Percentiles rank a stretch among this genome's conserved stretches.
These are phyloP conservation scores for Diacarnus erythraeanus DNA, from an alignment of 37 sponge, comb jelly and placozoan genomes.

Conservation along the genomic window DNA sequence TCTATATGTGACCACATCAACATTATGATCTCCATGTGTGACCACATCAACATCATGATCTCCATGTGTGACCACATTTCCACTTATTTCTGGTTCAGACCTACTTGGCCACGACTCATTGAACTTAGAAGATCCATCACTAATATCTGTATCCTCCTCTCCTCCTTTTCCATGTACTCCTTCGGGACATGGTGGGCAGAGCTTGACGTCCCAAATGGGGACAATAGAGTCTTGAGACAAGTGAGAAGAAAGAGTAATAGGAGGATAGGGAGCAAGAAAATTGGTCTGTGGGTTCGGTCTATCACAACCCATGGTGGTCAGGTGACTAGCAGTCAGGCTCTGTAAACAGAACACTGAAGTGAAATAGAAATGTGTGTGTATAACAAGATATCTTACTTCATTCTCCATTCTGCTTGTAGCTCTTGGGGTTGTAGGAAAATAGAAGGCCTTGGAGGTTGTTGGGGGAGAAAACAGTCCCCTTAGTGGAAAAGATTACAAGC, in stretches of 20 bases:
- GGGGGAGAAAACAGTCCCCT: neutral
- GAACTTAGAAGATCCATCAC: slow-evolving; percentile 14
- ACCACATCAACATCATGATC: neutral
- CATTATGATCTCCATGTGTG: neutral
- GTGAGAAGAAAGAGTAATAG: too few species aligned
- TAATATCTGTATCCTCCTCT: neutral
- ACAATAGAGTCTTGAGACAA: neutral
- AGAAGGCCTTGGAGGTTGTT: neutral
- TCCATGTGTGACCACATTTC: neutral
- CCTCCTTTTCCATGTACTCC: neutral
- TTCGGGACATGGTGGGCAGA: neutral
- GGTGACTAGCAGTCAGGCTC: too few species aligned
- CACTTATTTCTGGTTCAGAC: neutral
- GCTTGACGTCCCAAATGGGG: neutral
- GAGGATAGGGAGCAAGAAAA: too few species aligned
- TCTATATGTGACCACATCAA: neutral
- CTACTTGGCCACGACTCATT: slow-evolving; percentile 24
- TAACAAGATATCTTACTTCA: neutral
- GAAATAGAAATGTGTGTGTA: too few species aligned
- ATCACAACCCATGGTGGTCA: too few species aligned
- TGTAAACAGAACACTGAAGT: too few species aligned
- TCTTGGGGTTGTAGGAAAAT: slow-evolving; percentile 8
- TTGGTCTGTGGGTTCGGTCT: too few species aligned
- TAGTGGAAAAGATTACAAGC: too few species aligned
- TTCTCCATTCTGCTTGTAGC: neutral